These are phyloP conservation scores for Chroicocephalus ridibundus DNA, from an alignment of 2,113 vertebrate genomes.

Conservation along the genomic window DNA sequence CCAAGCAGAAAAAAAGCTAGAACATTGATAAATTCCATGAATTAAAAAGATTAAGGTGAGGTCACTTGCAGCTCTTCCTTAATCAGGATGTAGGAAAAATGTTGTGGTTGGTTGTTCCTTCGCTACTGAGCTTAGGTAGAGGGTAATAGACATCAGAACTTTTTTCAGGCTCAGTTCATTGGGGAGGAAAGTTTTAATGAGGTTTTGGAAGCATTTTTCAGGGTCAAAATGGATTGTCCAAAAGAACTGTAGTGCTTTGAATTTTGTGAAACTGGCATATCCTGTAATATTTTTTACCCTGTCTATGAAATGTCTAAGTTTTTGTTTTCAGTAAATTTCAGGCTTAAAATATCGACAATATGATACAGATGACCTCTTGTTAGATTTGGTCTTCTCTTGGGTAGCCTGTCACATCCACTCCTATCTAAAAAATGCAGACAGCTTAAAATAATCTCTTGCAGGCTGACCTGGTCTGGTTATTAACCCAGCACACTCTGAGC, in stretches of 20 bases:
- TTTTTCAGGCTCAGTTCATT: neutral
- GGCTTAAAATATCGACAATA: neutral
- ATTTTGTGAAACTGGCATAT: neutral
- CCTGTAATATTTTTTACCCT: neutral
- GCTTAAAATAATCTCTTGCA: constrained; percentile 49
- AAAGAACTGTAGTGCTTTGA: neutral
- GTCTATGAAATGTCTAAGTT: neutral
- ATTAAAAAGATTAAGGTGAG: neutral
- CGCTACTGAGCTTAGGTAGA: neutral
- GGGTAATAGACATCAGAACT: neutral
- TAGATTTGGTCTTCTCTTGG: constrained; percentile 9
- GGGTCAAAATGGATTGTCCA: neutral
- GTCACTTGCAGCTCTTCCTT: neutral
- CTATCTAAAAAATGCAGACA: constrained; percentile 56
- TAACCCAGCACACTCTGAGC: neutral
- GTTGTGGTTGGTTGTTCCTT: neutral
- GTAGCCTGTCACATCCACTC: neutral
- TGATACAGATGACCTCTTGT: neutral
- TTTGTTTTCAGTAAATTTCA: neutral
- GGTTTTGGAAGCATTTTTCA: neutral
- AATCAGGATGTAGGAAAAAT: neutral
- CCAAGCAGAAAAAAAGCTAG: neutral
- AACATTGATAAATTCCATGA: neutral
- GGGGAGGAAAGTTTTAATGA: neutral
- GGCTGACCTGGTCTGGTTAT: constrained; percentile 32